A percentile compares a stretch with the other conserved stretches of the same genome.
phyloP scores from a whole-genome alignment of 92 coral and sea anemone species.

The Parazoanthus darwini region DNA sequence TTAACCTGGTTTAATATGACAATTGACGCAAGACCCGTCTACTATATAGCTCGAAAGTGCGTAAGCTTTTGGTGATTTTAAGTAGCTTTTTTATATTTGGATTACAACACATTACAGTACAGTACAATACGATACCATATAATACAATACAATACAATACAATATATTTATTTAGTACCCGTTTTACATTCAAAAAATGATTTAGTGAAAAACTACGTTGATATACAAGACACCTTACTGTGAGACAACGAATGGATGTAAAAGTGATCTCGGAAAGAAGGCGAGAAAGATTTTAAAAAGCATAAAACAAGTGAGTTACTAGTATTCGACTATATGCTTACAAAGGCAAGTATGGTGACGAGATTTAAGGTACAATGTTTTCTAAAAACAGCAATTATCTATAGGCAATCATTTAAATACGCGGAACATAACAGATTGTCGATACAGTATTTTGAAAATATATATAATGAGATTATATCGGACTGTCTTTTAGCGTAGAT shows the following conservation, averaged over 20 bases:
- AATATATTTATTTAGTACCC: background rate
- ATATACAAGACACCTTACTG: background rate
- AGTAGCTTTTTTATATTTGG: background rate
- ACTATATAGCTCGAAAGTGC: too few relatives aligned
- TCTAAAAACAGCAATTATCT: background rate
- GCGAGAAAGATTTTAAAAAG: background rate
- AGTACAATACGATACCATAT: too few relatives aligned
- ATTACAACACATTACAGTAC: background rate
- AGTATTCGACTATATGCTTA: background rate
- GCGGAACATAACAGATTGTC: background rate
- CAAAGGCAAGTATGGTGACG: background rate
- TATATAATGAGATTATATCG: background rate
- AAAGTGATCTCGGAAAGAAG: background rate
- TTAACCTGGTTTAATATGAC: background rate
- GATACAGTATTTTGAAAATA: background rate
- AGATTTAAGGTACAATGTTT: background rate
- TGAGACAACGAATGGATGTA: too few relatives aligned
- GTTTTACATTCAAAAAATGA: background rate
- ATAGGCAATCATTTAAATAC: background rate
- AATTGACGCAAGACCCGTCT: too few relatives aligned
- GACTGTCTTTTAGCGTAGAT: background rate
- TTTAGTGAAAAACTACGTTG: background rate
- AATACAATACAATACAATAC: background rate
- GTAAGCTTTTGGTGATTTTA: background rate
- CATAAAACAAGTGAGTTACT: background rate